Evolutionary conservation across 2,113 vertebrate genomes (phyloP), one percentile per base, ranked within the genome.

Genomic region (Polyodon spathula): DNA sequence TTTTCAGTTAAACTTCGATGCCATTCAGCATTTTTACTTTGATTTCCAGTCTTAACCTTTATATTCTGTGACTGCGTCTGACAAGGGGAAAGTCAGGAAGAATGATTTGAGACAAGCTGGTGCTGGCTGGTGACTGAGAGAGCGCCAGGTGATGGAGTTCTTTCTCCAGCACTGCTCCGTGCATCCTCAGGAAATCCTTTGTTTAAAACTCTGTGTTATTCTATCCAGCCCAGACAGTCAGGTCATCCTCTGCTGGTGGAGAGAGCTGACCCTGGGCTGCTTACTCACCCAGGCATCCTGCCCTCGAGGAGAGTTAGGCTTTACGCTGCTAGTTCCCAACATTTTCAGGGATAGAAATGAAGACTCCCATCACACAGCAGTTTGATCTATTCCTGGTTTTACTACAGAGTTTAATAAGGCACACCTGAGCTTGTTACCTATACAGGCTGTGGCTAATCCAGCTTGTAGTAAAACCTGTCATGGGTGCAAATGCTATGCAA

Each of bases 151-250:
- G 11, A 64, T 60, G 67, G 62, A 70, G 69, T 58, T 55, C 27
- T 64, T 66, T 56, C 63, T 69, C 58, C 46, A 63, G 65, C n/a
- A n/a, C n/a, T n/a, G n/a, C n/a, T n/a, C n/a, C n/a, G n/a, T n/a
- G n/a, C n/a, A n/a, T 68, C 46, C 63, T 58, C 66, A 81, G 84
- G 82, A 86, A 74, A 76, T 88, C 84, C 84, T 84, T 79, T 83
- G 79, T 83, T 84, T 69, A 77, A 76, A 67, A 73, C 68, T 40
- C 71, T 76, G 54, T 80, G n/a, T n/a, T n/a, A n/a, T n/a, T n/a
- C n/a, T 72, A 37, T 37, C 55, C 12, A 38, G 4, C 38, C 6
- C 6, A 15, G n/a, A 64, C 48, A 56, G 67, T 56, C 1, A 68
- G 66, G 66, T 69, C 68, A 74, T 73, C 72, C 60, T 11, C 11